A percentile compares a stretch with the other conserved stretches of the same genome.
Conservation (phyloP, 2,113 vertebrate genomes). For the Petrocephalus zakoni region DNA sequence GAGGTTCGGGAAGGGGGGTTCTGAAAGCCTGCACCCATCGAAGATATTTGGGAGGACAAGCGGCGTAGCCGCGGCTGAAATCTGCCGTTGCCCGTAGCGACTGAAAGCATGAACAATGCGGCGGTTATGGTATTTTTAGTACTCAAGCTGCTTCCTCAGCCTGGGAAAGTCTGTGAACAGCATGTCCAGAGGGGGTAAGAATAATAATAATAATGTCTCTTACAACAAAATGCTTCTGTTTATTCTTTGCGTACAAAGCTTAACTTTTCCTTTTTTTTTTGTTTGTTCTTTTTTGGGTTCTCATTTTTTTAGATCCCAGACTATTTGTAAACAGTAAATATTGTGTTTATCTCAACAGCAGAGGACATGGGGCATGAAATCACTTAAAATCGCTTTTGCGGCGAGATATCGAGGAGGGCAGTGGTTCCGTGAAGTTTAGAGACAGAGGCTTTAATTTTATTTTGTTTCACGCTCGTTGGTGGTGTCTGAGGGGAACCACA, state of each 20-base stretch:
- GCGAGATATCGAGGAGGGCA: not conserved
- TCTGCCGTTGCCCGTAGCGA: slow-evolving; percentile 20
- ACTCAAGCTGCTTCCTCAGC: slow-evolving; percentile 16
- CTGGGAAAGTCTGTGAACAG: slow-evolving; percentile 19
- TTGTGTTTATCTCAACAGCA: not conserved
- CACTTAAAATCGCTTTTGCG: not conserved
- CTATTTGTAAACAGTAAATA: not conserved
- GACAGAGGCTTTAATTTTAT: not conserved
- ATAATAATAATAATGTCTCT: slow-evolving; percentile 11
- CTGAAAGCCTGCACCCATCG: not conserved
- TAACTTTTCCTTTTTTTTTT: not conserved
- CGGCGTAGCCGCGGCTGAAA: slow-evolving; percentile 6
- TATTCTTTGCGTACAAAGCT: slow-evolving; percentile 3
- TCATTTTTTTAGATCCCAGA: not conserved
- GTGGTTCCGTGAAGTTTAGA: not conserved
- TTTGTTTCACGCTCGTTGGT: slow-evolving; percentile 16
- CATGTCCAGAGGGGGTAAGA: slow-evolving; percentile 10
- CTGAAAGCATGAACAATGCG: slow-evolving; percentile 6
- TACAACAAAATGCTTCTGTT: slow-evolving; percentile 12
- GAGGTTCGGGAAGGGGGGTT: not conserved
- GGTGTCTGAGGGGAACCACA: not conserved
- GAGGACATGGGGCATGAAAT: not conserved
- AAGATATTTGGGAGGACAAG: not conserved
- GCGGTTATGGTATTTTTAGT: slow-evolving; percentile 22
- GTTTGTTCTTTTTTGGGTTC: not conserved